phyloP scores from a whole-genome alignment of 2,113 vertebrate genomes.

The Elachura formosa region DNA sequence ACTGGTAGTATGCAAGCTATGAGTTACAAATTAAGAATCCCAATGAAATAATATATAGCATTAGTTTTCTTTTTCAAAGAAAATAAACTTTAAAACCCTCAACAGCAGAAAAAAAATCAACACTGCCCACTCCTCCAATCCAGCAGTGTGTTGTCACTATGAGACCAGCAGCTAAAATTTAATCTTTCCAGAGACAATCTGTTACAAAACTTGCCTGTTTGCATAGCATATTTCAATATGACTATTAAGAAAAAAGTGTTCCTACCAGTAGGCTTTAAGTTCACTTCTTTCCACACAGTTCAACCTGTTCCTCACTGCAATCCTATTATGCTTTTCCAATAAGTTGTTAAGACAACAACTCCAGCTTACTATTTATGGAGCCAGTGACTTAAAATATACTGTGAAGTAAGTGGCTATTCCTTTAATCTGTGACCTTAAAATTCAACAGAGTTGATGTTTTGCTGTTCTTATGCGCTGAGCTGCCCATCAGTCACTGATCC shows the following conservation, averaged over 20 bases:
- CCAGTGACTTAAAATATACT: conserved; percentile 24
- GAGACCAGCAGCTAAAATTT: background rate
- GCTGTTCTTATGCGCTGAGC: background rate
- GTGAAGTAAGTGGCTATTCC: conserved; percentile 29
- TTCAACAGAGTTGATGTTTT: conserved; percentile 7
- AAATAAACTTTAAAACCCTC: no score
- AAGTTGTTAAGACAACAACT: conserved; percentile 33
- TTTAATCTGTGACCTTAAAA: conserved; percentile 61
- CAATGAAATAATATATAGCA: background rate
- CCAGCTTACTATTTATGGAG: conserved; percentile 38
- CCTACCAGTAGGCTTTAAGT: background rate
- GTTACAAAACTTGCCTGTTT: background rate
- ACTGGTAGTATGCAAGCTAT: background rate
- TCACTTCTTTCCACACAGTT: background rate
- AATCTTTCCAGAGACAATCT: background rate
- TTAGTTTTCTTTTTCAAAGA: background rate
- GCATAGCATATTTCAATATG: background rate
- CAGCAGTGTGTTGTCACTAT: background rate
- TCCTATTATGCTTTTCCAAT: conserved; percentile 57
- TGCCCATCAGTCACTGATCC: background rate
- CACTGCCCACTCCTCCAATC: accelerated
- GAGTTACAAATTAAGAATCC: background rate
- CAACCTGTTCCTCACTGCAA: conserved; percentile 8
- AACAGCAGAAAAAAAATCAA: background rate
- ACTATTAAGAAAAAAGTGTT: background rate